phyloP scores from a whole-genome alignment of 1,140 invertebrate genomes.

The Theocolax elegans region DNA sequence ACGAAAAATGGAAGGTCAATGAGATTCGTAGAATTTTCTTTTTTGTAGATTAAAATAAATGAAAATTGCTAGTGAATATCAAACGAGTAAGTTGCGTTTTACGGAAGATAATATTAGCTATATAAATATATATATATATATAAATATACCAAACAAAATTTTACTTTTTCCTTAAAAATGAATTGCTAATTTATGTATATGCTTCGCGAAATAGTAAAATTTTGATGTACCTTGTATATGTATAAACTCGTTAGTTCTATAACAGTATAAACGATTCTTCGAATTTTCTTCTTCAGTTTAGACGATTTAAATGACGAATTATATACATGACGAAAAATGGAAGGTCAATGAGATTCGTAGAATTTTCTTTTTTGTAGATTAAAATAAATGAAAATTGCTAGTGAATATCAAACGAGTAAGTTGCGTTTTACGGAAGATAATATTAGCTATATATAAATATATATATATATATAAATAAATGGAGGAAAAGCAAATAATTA shows the following conservation, averaged over 20 bases:
- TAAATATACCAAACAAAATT: not conserved
- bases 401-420: not conserved
- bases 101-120: not conserved
- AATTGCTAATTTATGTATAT: too few species aligned
- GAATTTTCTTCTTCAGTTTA: too few species aligned
- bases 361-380: conserved; percentile 23
- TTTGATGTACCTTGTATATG: too few species aligned
- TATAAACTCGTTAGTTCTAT: too few species aligned
- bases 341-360: conserved; percentile 12
- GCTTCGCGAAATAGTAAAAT: too few species aligned
- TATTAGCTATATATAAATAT: conserved; percentile 11
- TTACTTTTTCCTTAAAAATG: conserved; percentile 8
- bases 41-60: conserved; percentile 25
- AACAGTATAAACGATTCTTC: too few species aligned
- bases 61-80: conserved; percentile 8
- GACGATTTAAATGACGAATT: too few species aligned
- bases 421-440: not conserved
- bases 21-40: conserved; percentile 15
- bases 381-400: too few species aligned
- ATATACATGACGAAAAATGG: not conserved
- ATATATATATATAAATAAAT: not conserved
- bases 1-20: conserved; percentile 4
- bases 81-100: not conserved
- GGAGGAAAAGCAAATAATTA: too few species aligned
- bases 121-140: conserved; percentile 5